phyloP scores from a whole-genome alignment of 2,888 invertebrate genomes.

The Xanthia icteritia region DNA sequence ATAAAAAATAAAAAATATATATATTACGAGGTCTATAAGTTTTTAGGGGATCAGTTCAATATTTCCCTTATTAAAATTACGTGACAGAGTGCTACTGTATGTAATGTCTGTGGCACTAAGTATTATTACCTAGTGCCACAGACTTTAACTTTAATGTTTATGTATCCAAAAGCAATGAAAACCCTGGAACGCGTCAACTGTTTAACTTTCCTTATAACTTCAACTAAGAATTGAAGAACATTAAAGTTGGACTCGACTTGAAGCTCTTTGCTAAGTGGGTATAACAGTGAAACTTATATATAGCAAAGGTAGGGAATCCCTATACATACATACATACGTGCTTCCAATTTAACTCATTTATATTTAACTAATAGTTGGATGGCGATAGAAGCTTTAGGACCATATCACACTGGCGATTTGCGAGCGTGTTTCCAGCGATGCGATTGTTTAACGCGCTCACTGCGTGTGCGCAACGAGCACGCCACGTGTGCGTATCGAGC shows the following conservation, averaged over 20 bases:
- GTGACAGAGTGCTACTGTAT: neutral
- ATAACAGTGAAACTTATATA: constrained; percentile 6
- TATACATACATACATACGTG: neutral
- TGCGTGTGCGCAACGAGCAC: too few species aligned
- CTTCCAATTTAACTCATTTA: constrained; percentile 2
- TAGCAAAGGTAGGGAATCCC: neutral
- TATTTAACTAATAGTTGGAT: neutral
- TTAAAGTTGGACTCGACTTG: constrained; percentile 8
- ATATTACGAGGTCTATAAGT: neutral
- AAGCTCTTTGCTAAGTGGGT: neutral
- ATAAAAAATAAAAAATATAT: too few species aligned
- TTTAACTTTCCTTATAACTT: constrained; percentile 32
- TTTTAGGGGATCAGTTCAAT: neutral
- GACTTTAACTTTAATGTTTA: constrained; percentile 15
- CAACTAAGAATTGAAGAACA: constrained; percentile 23
- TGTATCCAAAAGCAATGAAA: neutral
- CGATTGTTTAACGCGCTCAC: too few species aligned
- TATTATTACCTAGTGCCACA: too few species aligned
- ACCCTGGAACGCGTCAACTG: constrained; percentile 16
- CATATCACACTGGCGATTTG: too few species aligned
- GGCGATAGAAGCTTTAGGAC: neutral
- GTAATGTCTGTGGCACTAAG: neutral
- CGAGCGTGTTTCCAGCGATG: too few species aligned
- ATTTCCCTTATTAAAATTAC: neutral
- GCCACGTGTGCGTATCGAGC: too few species aligned